Percentiles rank a stretch among this genome's conserved stretches.
Evolutionary conservation across 2,888 invertebrate species (phyloP).

Genomic region (Tipula confusa): DNA sequence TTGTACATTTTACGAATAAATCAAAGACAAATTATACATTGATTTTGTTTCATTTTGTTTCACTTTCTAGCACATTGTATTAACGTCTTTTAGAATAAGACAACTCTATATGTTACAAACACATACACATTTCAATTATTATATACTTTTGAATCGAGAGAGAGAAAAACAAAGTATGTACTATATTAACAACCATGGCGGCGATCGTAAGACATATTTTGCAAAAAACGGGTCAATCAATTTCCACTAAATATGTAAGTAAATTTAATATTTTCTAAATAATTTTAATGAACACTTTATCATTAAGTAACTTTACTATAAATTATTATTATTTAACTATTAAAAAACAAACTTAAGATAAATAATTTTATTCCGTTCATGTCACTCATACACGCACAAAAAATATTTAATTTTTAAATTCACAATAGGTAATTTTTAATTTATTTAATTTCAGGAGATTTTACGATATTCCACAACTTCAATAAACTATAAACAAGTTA

Average conservation of each 20-base stretch:
- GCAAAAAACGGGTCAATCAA: slow-evolving; percentile 46
- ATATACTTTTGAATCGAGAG: not conserved
- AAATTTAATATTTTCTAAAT: slow-evolving; percentile 34
- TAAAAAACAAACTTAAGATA: not conserved
- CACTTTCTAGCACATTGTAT: not conserved
- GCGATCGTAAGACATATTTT: slow-evolving; percentile 57
- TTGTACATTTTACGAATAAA: not conserved
- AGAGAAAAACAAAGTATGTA: not conserved
- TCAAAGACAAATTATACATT: not conserved
- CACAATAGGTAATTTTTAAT: slow-evolving; percentile 4
- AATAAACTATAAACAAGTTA: not conserved
- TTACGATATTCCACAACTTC: slow-evolving; percentile 17
- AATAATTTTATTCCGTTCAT: not conserved
- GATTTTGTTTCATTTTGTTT: not conserved
- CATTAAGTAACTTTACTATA: not conserved
- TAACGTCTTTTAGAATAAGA: not conserved
- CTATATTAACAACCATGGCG: slow-evolving; percentile 51
- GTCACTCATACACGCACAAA: not conserved
- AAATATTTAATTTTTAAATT: not conserved
- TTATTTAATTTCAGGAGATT: not conserved
- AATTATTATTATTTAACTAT: not conserved
- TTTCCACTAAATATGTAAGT: slow-evolving; percentile 50
- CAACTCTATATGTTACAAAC: not conserved
- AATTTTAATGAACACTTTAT: not conserved
- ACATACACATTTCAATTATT: not conserved